phyloP scores from a whole-genome alignment of 2,797 vertebrate species.

The Sebastolobus altivelis region DNA sequence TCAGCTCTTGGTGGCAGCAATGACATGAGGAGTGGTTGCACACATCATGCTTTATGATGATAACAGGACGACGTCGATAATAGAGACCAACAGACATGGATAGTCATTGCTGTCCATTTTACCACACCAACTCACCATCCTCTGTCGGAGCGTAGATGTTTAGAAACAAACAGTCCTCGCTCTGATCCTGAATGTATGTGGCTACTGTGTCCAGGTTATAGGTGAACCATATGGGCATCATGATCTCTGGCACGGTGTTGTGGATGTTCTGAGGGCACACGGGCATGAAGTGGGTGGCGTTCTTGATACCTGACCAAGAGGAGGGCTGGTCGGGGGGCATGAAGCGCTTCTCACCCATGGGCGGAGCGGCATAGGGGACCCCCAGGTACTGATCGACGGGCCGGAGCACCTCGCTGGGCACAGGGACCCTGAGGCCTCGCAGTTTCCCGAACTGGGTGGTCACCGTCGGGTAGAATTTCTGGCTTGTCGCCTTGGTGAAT shows the following conservation, averaged over 20 bases:
- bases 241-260: conserved; percentile 91
- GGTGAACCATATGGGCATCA: conserved; percentile 96
- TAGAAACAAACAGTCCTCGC: conserved; percentile 93
- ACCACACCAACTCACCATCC: conserved; percentile 87
- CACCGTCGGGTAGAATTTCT: conserved; percentile 90
- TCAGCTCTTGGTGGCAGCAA: conserved; percentile 66
- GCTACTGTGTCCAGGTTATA: conserved; percentile 94
- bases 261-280: conserved; percentile 95
- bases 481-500: conserved; percentile 80
- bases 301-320: conserved; percentile 91
- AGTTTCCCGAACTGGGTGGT: conserved; percentile 92
- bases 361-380: conserved; percentile 91
- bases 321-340: conserved; percentile 91
- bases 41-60: conserved; percentile 56
- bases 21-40: conserved; percentile 56
- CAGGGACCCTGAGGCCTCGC: conserved; percentile 89
- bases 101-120: conserved; percentile 23
- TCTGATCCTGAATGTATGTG: conserved; percentile 93
- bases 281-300: conserved; percentile 92
- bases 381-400: conserved; percentile 91
- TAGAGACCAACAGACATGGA: conserved; percentile 39
- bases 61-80: conserved; percentile 41
- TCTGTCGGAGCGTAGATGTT: conserved; percentile 94
- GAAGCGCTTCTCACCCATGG: conserved; percentile 91
- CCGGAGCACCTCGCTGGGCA: conserved; percentile 90